These are phyloP conservation scores for Bufo gargarizans DNA, from an alignment of 2,113 vertebrate genomes.

Conservation along the genomic window DNA sequence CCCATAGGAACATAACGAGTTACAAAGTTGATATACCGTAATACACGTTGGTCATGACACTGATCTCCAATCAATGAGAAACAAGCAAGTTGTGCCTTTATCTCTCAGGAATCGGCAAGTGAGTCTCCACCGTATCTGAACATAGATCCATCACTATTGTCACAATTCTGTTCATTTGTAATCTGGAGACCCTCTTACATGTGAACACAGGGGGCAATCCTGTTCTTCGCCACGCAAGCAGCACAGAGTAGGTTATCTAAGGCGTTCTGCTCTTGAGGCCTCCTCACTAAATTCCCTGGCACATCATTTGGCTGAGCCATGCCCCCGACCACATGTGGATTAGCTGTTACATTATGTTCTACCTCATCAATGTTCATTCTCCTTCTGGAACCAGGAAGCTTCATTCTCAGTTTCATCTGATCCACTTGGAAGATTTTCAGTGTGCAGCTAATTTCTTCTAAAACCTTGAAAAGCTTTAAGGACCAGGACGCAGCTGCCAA, in stretches of 20 bases:
- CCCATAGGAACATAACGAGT: too few relatives aligned
- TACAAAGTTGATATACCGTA: too few relatives aligned
- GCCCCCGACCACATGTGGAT: constrained; percentile 15
- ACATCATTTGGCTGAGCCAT: constrained; percentile 18
- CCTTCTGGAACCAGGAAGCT: background rate
- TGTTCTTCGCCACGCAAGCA: background rate
- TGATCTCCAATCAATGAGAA: too few relatives aligned
- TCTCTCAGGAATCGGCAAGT: too few relatives aligned
- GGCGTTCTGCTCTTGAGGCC: background rate
- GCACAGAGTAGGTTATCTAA: background rate
- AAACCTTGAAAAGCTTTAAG: background rate
- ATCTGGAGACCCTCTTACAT: background rate
- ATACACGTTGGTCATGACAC: too few relatives aligned
- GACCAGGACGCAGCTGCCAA: background rate
- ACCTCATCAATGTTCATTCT: background rate
- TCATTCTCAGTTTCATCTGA: constrained; percentile 2
- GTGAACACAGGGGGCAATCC: background rate
- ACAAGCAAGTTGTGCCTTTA: too few relatives aligned
- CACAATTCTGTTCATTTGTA: background rate
- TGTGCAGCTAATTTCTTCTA: background rate
- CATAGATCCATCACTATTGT: background rate
- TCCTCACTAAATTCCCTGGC: constrained; percentile 23
- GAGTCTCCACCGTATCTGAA: background rate
- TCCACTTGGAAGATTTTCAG: constrained; percentile 16
- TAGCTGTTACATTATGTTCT: constrained; percentile 36